Evolutionary conservation across 2,797 vertebrate species (phyloP).

Genomic region (Macropus fuliginosus): DNA sequence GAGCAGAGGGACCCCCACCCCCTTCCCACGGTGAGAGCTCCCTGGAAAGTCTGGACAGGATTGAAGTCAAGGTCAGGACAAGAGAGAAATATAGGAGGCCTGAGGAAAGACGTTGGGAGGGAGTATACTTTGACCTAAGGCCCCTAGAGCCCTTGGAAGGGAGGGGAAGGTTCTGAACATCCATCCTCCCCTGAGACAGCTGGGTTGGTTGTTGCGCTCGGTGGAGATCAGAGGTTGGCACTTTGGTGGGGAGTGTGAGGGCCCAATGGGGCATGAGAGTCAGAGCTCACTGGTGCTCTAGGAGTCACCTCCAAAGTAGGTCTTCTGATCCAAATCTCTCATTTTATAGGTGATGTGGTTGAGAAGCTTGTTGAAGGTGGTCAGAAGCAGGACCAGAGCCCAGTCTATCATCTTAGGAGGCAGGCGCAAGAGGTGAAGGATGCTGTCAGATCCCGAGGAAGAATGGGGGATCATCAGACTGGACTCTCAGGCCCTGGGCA

Average conservation of each 20-base stretch:
- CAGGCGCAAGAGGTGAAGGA: neutral
- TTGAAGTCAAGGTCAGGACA: neutral
- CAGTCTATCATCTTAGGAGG: neutral
- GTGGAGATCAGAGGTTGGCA: neutral
- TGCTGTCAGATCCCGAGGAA: neutral
- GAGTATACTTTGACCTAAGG: neutral
- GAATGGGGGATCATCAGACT: neutral
- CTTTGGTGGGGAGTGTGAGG: neutral
- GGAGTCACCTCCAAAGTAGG: neutral
- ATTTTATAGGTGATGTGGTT: neutral
- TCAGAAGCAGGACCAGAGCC: neutral
- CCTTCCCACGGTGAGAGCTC: slow-evolving; percentile 4
- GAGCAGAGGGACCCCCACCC: neutral
- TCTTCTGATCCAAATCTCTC: neutral
- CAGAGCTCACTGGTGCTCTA: neutral
- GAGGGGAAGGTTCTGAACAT: neutral
- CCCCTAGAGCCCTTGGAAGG: neutral
- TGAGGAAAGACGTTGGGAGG: neutral
- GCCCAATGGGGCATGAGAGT: neutral
- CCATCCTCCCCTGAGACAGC: too few relatives aligned
- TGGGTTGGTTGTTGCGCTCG: neutral
- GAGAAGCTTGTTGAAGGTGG: neutral
- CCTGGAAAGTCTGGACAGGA: neutral
- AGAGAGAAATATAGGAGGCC: neutral
- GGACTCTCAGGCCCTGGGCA: neutral